phyloP scores from a whole-genome alignment of 2,888 invertebrate genomes.

The Acronicta leporina region DNA sequence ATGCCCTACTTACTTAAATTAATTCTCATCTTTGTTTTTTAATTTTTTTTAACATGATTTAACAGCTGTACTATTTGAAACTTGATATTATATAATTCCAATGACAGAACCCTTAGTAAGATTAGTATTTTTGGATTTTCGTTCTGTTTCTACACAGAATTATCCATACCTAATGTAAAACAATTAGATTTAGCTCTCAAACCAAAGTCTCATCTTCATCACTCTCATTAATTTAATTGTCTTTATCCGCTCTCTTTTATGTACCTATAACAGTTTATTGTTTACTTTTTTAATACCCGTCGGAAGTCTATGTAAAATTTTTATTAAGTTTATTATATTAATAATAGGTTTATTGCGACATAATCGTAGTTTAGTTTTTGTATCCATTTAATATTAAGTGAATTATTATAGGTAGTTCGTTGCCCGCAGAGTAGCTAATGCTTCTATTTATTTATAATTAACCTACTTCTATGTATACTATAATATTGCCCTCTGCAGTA shows the following conservation, averaged over 20 bases:
- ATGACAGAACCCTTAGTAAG: too few relatives aligned
- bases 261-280: not conserved
- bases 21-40: slow-evolving; percentile 13
- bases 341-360: slow-evolving; percentile 43
- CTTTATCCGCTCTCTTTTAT: slow-evolving; percentile 18
- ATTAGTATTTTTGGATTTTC: too few relatives aligned
- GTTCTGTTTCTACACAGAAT: too few relatives aligned
- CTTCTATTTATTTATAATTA: slow-evolving; percentile 7
- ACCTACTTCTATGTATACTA: not conserved
- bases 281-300: slow-evolving; percentile 33
- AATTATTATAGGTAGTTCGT: slow-evolving; percentile 39
- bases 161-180: too few relatives aligned
- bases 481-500: slow-evolving; percentile 63
- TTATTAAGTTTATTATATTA: slow-evolving; percentile 41
- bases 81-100: too few relatives aligned
- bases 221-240: not conserved
- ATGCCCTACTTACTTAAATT: slow-evolving; percentile 23
- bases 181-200: not conserved
- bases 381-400: slow-evolving; percentile 20
- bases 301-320: slow-evolving; percentile 33
- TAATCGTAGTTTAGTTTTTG: slow-evolving; percentile 39
- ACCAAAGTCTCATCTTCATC: slow-evolving; percentile 8
- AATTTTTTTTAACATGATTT: not conserved
- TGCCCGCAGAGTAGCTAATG: slow-evolving; percentile 55
- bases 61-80: too few relatives aligned